phyloP scores from a whole-genome alignment of 2,113 vertebrate genomes.

The Siphamia tubifer region DNA sequence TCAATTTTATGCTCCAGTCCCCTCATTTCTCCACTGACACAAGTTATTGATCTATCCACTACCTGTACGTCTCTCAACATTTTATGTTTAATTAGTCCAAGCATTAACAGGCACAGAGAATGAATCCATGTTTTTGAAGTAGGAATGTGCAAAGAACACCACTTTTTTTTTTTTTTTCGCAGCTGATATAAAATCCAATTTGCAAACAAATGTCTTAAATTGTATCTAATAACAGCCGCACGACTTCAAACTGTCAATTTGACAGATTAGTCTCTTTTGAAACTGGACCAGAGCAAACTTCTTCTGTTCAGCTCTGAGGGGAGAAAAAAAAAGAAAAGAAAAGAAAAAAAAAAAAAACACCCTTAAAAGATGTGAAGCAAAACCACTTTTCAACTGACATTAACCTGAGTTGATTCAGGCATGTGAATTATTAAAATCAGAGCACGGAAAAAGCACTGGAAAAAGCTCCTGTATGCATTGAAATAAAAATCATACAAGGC shows the following conservation, averaged over 20 bases:
- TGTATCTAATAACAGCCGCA: slow-evolving; percentile 28
- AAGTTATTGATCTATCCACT: not conserved
- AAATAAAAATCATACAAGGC: slow-evolving; percentile 38
- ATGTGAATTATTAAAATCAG: slow-evolving; percentile 52
- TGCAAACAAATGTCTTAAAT: slow-evolving; percentile 24
- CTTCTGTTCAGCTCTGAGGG: not conserved
- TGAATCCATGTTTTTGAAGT: not conserved
- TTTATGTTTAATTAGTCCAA: not conserved
- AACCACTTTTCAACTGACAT: slow-evolving; percentile 14
- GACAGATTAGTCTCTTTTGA: slow-evolving; percentile 17
- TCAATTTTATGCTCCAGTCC: too few species aligned
- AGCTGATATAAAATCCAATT: not conserved
- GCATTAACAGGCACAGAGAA: not conserved
- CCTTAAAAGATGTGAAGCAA: not conserved
- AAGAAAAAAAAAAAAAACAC: slow-evolving; percentile 13
- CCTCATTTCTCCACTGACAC: not conserved
- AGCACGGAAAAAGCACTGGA: too few species aligned
- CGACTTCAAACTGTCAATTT: slow-evolving; percentile 47
- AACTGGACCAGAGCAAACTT: slow-evolving; percentile 22
- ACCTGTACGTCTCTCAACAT: not conserved
- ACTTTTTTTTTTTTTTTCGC: not conserved
- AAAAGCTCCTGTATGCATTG: slow-evolving; percentile 29
- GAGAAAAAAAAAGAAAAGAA: slow-evolving; percentile 30
- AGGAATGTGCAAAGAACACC: not conserved
- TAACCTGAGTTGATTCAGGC: slow-evolving; percentile 31